These are phyloP conservation scores for Asarcornis scutulata DNA, from an alignment of 2,113 vertebrate genomes.

Conservation along the genomic window DNA sequence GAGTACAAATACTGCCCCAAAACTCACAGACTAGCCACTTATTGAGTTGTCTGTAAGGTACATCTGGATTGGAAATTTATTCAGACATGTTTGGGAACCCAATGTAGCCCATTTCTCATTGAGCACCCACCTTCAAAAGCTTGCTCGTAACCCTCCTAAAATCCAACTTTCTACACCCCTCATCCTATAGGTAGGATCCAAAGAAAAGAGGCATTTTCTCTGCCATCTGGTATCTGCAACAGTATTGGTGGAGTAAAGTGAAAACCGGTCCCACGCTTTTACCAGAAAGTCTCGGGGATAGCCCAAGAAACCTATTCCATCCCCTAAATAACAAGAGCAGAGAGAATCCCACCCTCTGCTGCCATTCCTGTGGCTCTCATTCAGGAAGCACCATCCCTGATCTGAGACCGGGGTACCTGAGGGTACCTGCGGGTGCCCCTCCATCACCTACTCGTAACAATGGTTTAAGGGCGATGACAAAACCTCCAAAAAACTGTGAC, in stretches of 20 bases:
- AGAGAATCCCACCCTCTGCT: not conserved
- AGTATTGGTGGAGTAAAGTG: not conserved
- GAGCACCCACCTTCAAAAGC: not conserved
- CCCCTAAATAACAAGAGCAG: not conserved
- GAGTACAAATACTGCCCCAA: not conserved
- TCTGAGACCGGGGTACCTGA: not conserved
- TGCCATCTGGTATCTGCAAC: not conserved
- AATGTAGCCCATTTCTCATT: not conserved
- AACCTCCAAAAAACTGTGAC: not conserved
- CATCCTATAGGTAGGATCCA: not conserved
- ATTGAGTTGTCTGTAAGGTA: not conserved
- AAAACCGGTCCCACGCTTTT: not conserved
- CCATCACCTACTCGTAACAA: not conserved
- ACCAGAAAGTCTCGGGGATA: not conserved
- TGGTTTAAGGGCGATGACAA: slow-evolving; percentile 1
- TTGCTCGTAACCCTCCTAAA: not conserved
- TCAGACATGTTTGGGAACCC: not conserved
- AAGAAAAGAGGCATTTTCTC: not conserved
- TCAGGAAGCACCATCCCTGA: not conserved
- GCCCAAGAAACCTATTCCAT: not conserved
- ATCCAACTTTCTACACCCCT: not conserved
- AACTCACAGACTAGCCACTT: not conserved
- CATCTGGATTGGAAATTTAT: not conserved
- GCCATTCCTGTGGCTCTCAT: fast-evolving
- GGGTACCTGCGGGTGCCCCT: not conserved